Evolutionary conservation across 2,797 vertebrate genomes (phyloP).

Genomic region (Gambelia wislizenii): DNA sequence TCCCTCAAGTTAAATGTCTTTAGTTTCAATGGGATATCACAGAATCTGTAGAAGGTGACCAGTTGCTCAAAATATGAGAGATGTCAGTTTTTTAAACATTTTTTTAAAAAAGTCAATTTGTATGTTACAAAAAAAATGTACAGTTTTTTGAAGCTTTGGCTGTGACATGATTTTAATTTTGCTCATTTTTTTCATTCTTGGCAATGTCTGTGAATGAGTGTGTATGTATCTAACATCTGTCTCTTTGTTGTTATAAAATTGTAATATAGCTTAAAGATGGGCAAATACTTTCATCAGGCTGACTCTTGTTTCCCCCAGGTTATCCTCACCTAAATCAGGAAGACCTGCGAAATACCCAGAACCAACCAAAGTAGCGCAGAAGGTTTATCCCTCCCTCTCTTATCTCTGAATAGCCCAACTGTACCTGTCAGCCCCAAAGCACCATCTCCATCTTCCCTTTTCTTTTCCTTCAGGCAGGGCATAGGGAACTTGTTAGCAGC

Average conservation of each 20-base stretch:
- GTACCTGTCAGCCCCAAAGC: not conserved
- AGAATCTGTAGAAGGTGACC: constrained; percentile 28
- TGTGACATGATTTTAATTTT: constrained; percentile 63
- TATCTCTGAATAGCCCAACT: not conserved
- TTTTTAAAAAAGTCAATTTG: constrained; percentile 1
- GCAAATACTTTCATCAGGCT: not conserved
- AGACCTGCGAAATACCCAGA: not conserved
- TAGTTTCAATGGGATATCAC: not conserved
- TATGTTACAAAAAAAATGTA: constrained; percentile 47
- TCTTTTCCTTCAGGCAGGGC: not conserved
- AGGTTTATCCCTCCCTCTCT: not conserved
- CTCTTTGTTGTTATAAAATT: constrained; percentile 68
- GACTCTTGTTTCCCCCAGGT: not conserved
- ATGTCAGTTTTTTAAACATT: not conserved
- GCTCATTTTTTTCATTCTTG: constrained; percentile 58
- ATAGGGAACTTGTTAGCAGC: no score
- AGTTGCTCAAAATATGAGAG: not conserved
- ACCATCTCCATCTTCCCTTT: not conserved
- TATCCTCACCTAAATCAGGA: not conserved
- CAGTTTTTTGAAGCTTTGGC: constrained; percentile 41
- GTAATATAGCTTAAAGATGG: constrained; percentile 53
- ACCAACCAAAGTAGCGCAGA: not conserved
- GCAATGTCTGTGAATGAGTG: constrained; percentile 71
- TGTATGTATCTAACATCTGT: constrained; percentile 72
- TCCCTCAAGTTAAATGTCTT: constrained; percentile 23